phyloP scores from a whole-genome alignment of 2,113 vertebrate genomes.

The Chloropsis hardwickii region DNA sequence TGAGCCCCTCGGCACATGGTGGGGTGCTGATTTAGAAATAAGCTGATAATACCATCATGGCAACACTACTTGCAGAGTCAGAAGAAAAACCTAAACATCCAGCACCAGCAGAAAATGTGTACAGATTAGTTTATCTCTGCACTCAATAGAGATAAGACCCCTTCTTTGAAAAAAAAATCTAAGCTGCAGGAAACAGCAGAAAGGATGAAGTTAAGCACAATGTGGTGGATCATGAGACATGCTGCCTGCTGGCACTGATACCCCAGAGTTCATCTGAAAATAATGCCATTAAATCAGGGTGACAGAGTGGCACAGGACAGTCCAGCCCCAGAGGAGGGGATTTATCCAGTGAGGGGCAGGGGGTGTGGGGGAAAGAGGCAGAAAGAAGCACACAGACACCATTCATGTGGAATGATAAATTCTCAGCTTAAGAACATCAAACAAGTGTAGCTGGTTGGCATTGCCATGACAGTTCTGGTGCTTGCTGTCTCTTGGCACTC shows the following conservation, averaged over 20 bases:
- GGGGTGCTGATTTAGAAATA: background rate
- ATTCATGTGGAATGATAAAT: background rate
- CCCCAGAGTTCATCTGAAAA: background rate
- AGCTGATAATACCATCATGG: constrained; percentile 2
- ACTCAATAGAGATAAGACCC: background rate
- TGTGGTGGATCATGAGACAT: background rate
- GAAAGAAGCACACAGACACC: background rate
- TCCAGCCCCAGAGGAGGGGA: background rate
- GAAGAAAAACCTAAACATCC: background rate
- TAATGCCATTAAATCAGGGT: background rate
- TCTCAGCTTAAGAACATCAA: background rate
- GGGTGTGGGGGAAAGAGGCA: background rate
- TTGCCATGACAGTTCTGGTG: background rate
- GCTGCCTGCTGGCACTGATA: background rate
- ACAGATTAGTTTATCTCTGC: constrained; percentile 48
- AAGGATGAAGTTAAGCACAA: background rate
- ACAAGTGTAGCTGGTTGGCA: background rate
- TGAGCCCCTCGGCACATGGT: background rate
- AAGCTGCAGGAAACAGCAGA: constrained; percentile 13
- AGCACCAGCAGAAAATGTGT: constrained; percentile 21
- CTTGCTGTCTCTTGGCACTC: background rate
- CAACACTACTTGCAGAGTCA: constrained; percentile 32
- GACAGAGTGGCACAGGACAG: background rate
- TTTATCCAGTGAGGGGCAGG: background rate
- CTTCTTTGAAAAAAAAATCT: background rate